Conservation (phyloP, 2,888 invertebrate genomes). For the Fabriciana adippe region DNA sequence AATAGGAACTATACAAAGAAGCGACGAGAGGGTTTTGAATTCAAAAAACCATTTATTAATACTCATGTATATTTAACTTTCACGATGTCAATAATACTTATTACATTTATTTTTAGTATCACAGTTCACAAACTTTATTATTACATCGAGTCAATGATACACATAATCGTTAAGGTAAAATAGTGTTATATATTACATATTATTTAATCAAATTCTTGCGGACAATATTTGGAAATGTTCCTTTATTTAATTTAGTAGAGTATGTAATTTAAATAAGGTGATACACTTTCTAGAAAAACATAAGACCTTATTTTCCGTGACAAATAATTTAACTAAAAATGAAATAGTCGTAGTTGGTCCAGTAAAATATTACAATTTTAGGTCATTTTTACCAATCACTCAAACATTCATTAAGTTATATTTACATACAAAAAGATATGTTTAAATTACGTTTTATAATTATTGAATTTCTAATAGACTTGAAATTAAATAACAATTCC, state of each 20-base stretch:
- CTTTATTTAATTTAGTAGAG: not conserved
- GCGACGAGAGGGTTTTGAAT: slow-evolving; percentile 2
- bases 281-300: too few relatives aligned
- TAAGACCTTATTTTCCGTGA: too few relatives aligned
- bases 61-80: slow-evolving; percentile 46
- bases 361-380: too few relatives aligned
- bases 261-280: not conserved
- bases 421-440: too few relatives aligned
- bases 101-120: slow-evolving; percentile 73
- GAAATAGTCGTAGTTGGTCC: too few relatives aligned
- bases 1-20: not conserved
- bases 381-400: too few relatives aligned
- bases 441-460: too few relatives aligned
- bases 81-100: slow-evolving; percentile 54
- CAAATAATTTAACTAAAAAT: too few relatives aligned
- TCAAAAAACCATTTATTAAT: slow-evolving; percentile 28
- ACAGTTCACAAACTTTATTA: slow-evolving; percentile 69
- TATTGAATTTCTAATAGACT: too few relatives aligned
- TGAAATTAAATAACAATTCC: too few relatives aligned
- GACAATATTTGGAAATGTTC: not conserved
- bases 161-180: slow-evolving; percentile 31
- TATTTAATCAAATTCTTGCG: not conserved
- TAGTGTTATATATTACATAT: slow-evolving; percentile 18
- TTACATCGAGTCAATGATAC: slow-evolving; percentile 40
- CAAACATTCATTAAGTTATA: too few relatives aligned